A percentile compares a stretch with the other conserved stretches of the same genome.
These are phyloP conservation scores for Gnathonemus longibarbis DNA, from an alignment of 2,113 vertebrate genomes.

Conservation along the genomic window DNA sequence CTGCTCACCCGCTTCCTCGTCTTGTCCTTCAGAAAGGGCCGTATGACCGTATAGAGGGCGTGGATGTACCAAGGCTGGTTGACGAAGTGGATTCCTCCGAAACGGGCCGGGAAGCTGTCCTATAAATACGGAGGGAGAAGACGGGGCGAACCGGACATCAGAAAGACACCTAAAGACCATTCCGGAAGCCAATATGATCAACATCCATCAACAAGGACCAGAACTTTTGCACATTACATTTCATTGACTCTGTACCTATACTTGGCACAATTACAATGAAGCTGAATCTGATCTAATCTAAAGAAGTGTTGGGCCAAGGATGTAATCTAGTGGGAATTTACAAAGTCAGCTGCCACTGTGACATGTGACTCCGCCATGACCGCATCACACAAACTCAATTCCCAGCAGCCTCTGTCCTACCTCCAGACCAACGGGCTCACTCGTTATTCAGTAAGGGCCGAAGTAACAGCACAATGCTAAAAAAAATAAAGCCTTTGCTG, in stretches of 20 bases:
- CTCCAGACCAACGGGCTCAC: background rate
- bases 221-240: background rate
- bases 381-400: background rate
- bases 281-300: background rate
- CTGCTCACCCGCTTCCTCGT: slow-evolving; percentile 88
- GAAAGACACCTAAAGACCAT: background rate
- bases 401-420: background rate
- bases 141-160: slow-evolving; percentile 13
- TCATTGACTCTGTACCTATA: background rate
- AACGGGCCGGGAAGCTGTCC: slow-evolving; percentile 96
- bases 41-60: slow-evolving; percentile 92
- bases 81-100: slow-evolving; percentile 98
- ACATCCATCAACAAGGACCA: background rate
- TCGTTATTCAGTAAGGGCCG: background rate
- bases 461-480: background rate
- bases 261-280: background rate
- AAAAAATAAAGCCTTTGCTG: background rate
- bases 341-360: background rate
- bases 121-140: slow-evolving; percentile 46
- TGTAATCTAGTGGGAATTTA: background rate
- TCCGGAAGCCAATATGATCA: background rate
- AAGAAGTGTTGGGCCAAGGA: background rate
- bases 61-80: slow-evolving; percentile 99
- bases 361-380: background rate
- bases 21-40: slow-evolving; percentile 97